Evolutionary conservation across 2,797 vertebrate species (phyloP), one percentile per base, ranked within the genome.

Genomic region (Mus spretus): DNA sequence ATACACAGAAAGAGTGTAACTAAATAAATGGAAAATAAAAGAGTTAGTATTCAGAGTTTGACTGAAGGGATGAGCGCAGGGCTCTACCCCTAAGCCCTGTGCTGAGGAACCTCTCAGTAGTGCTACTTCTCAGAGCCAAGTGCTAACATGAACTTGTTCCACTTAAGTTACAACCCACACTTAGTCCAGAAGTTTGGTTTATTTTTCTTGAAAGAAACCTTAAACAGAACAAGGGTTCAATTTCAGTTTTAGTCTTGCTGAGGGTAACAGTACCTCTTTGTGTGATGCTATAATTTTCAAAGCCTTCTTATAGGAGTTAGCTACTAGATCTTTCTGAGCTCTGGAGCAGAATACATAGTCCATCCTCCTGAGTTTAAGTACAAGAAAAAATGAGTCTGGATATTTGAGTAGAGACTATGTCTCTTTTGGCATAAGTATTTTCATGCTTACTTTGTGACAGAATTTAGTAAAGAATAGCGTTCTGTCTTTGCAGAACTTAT

Each of bases 201-300:
- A 72, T 59, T 96, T 53, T 96, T 3, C 63, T 31, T 61, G 91
- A 82, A 98, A 97, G 93, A 87, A 90, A 7, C 95, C 96, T 97
- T 91, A 96, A 97, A 97, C 65, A 96, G 89, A 97, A 97, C 97
- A 98, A 89, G 82, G 78, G 65, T 78, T 96, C 75, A 89, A 97
- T 97, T 97, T 97, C 88, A 90, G 97, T 94, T 98, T 96, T 94
- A 97, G 97, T 98, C 53, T 92, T 97, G 91, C 94, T 97, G 80
- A 87, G 86, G 40, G 85, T 92, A 97, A 19, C 97, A 95, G 94
- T 59, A 83, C 95, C 72, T 67, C 86, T 50, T 47, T 80, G 31
- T 91, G 47, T 89, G 77, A 93, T 93, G 86, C 84, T 93, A 80
- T 97, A 96, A 94, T 96, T 97, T 88, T 96, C 92, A 11, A 96